Percentiles rank a stretch among this genome's conserved stretches.
phyloP scores from a whole-genome alignment of 2,797 vertebrate genomes.

The Taeniopygia guttata region DNA sequence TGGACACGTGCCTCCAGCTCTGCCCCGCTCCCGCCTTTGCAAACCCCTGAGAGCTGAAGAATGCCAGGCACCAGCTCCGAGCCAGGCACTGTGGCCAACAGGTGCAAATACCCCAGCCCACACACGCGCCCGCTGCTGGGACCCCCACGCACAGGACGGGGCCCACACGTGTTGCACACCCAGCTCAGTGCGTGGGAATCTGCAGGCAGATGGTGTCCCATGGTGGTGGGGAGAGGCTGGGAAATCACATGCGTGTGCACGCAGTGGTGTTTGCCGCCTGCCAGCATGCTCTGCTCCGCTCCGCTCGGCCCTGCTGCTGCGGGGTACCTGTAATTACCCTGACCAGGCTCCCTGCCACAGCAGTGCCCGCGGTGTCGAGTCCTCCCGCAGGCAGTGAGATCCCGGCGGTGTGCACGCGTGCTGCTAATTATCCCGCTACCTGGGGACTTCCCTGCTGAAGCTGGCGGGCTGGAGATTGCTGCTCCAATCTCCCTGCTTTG shows the following conservation, averaged over 20 bases:
- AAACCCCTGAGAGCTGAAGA: not conserved
- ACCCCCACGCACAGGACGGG: not conserved
- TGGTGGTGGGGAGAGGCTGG: not conserved
- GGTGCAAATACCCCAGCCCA: not conserved
- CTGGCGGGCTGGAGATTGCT: not conserved
- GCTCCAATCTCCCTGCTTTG: not conserved
- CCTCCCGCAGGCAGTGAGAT: not conserved
- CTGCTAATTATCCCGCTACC: not conserved
- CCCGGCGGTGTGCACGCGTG: not conserved
- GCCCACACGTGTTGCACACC: not conserved
- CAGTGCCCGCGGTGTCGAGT: not conserved
- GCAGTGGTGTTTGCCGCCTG: not conserved
- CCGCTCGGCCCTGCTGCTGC: not conserved
- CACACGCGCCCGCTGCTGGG: rapidly evolving
- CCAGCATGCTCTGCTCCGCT: not conserved
- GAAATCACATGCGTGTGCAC: not conserved
- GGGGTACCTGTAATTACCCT: not conserved
- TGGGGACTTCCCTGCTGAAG: not conserved
- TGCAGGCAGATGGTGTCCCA: conserved; percentile 16
- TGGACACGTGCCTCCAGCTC: not conserved
- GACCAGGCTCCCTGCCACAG: not conserved
- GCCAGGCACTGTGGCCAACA: not conserved
- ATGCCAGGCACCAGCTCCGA: not conserved
- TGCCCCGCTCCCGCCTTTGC: not conserved
- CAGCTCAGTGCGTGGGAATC: not conserved